Evolutionary conservation across 2,888 invertebrate genomes (phyloP).

Genomic region (Parnassius smintheus): DNA sequence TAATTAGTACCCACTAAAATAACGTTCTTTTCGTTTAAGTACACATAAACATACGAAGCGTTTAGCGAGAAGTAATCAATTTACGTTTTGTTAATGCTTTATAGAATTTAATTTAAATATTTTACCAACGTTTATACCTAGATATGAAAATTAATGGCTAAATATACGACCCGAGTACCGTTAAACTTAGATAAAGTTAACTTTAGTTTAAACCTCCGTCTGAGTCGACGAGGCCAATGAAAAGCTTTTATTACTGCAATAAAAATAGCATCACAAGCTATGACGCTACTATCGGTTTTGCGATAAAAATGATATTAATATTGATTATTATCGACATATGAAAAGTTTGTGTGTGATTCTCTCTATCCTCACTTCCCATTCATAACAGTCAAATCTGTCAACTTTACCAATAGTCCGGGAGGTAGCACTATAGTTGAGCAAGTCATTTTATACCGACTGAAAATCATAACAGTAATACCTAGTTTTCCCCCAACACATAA

Average conservation of each 20-base stretch:
- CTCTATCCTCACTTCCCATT: too few relatives aligned
- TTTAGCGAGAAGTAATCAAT: conserved; percentile 26
- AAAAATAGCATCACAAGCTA: conserved; percentile 51
- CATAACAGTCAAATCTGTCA: too few relatives aligned
- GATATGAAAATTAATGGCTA: conserved; percentile 17
- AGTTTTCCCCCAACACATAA: too few relatives aligned
- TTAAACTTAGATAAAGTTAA: conserved; percentile 68
- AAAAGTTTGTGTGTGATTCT: too few relatives aligned
- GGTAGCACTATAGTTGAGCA: too few relatives aligned
- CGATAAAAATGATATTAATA: too few relatives aligned
- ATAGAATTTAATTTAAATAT: conserved; percentile 7
- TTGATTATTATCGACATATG: too few relatives aligned
- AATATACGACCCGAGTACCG: conserved; percentile 33
- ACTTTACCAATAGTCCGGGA: too few relatives aligned
- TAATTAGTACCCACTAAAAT: neutral
- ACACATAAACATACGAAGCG: neutral
- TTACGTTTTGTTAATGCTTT: conserved; percentile 30
- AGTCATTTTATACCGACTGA: too few relatives aligned
- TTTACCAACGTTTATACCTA: conserved; percentile 6
- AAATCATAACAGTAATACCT: too few relatives aligned
- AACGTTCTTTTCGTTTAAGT: neutral
- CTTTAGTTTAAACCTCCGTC: conserved; percentile 49
- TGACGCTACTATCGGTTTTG: conserved; percentile 41
- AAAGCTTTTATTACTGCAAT: conserved; percentile 68
- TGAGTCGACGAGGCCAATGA: conserved; percentile 58